These are phyloP conservation scores for Lithophane ornitopus DNA, from an alignment of 2,888 invertebrate species.

Conservation along the genomic window DNA sequence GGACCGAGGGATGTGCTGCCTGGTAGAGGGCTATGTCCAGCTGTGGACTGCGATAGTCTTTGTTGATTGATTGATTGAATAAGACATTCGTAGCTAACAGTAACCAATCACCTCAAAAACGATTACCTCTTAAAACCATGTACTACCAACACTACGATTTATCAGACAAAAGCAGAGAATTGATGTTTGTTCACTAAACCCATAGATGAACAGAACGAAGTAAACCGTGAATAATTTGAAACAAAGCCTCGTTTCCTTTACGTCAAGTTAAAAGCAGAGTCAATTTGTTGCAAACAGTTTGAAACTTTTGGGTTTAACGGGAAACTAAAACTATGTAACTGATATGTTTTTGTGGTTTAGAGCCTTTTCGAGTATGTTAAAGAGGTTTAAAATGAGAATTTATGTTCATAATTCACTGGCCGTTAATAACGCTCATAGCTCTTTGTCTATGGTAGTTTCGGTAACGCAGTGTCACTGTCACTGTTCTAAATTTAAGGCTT, in stretches of 20 bases:
- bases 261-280: not conserved
- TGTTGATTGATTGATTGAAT: no score
- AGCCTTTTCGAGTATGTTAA: slow-evolving; percentile 7
- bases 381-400: slow-evolving; percentile 20
- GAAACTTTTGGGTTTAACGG: slow-evolving; percentile 38
- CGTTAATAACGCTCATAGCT: not conserved
- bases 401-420: slow-evolving; percentile 25
- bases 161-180: not conserved
- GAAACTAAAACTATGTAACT: slow-evolving; percentile 38
- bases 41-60: no score
- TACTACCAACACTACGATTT: not conserved
- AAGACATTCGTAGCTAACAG: not conserved
- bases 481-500: not conserved
- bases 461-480: not conserved
- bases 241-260: slow-evolving; percentile 1
- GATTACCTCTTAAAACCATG: not conserved
- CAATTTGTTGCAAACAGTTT: slow-evolving; percentile 33
- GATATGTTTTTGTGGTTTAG: slow-evolving; percentile 32
- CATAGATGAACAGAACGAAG: no score
- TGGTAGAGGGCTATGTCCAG: no score
- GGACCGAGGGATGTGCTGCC: no score
- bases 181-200: not conserved
- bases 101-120: not conserved
- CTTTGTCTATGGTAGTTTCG: not conserved
- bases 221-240: not conserved